These are phyloP conservation scores for Megathymus violae DNA, from an alignment of 1,140 invertebrate species.

Conservation along the genomic window DNA sequence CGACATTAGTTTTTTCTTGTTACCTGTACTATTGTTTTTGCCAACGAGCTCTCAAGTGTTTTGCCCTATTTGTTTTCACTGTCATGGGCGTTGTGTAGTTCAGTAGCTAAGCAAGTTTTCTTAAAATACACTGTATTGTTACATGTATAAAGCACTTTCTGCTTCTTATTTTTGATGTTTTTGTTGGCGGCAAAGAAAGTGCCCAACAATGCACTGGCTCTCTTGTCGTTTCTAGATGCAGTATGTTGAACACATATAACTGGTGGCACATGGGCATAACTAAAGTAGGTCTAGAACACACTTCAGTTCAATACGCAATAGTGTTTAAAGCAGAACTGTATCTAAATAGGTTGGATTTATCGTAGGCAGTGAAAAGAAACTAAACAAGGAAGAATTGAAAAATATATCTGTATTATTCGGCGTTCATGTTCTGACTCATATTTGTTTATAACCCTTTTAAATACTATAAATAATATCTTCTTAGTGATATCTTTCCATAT, in stretches of 20 bases:
- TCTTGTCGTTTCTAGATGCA: not conserved
- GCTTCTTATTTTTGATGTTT: not conserved
- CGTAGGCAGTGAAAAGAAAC: no score
- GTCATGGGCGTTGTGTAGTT: slow-evolving; percentile 19
- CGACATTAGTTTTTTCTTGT: slow-evolving; percentile 32
- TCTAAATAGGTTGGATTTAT: no score
- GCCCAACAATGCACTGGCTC: slow-evolving; percentile 7
- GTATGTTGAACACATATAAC: not conserved
- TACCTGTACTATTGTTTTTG: slow-evolving; percentile 31
- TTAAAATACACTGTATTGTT: slow-evolving; percentile 3
- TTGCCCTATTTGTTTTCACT: slow-evolving; percentile 31
- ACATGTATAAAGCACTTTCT: not conserved
- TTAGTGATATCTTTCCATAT: no score
- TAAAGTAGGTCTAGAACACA: no score
- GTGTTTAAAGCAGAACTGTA: no score
- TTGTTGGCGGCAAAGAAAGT: slow-evolving; percentile 12
- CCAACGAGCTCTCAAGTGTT: slow-evolving; percentile 28
- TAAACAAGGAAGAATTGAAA: no score
- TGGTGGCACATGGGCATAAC: no score
- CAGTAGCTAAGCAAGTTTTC: slow-evolving; percentile 13
- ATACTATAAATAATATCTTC: no score
- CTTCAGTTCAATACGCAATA: no score
- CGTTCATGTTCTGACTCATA: no score
- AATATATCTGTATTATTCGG: no score
- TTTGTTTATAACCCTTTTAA: no score